Evolutionary conservation across 2,888 invertebrate species (phyloP).

Genomic region (Eucera pruinosa): DNA sequence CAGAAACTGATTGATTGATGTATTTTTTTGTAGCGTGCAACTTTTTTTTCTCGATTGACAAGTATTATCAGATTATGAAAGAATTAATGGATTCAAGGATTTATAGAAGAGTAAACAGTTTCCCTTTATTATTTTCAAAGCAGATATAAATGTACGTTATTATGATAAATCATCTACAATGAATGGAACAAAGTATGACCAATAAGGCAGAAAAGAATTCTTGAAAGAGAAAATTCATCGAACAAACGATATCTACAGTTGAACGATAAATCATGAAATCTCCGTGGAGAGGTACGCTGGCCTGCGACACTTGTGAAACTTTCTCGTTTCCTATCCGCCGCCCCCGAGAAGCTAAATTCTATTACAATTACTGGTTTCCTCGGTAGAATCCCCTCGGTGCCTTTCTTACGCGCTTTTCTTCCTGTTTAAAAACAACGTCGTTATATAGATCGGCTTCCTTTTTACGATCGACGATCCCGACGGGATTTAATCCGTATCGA

Average conservation of each 20-base stretch:
- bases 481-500: slow-evolving; percentile 68
- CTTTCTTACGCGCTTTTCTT: slow-evolving; percentile 22
- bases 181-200: background rate
- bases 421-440: slow-evolving; percentile 70
- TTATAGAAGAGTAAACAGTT: too few species aligned
- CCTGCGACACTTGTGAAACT: slow-evolving; percentile 44
- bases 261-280: slow-evolving; percentile 50
- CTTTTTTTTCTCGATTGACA: too few species aligned
- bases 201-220: slow-evolving; percentile 17
- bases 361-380: slow-evolving; percentile 47
- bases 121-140: too few species aligned
- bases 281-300: slow-evolving; percentile 15
- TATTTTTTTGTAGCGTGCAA: too few species aligned
- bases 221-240: slow-evolving; percentile 13
- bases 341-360: slow-evolving; percentile 30
- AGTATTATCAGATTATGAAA: too few species aligned
- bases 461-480: slow-evolving; percentile 39
- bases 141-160: too few species aligned
- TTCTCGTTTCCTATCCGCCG: slow-evolving; percentile 27
- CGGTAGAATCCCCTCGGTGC: background rate
- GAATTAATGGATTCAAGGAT: too few species aligned
- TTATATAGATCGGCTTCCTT: slow-evolving; percentile 31
- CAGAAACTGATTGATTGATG: too few species aligned
- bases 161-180: background rate
- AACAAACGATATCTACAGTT: slow-evolving; percentile 14